Evolutionary conservation across 1,140 invertebrate genomes (phyloP), one percentile per base, ranked within the genome.

Genomic region (Gonatopus flavifemur): DNA sequence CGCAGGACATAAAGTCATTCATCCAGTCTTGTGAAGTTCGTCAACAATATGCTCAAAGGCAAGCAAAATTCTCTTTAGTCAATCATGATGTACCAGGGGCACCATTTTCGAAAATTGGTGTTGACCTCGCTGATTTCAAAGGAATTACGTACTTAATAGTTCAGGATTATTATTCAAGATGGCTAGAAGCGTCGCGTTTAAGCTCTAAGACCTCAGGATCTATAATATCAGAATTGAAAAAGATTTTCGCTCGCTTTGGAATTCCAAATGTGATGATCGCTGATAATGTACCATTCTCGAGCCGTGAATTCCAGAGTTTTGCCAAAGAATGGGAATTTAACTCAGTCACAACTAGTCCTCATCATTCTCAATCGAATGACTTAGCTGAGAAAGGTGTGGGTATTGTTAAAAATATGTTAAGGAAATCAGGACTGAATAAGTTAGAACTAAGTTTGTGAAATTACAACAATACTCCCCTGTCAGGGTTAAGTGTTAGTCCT

Each of bases 331-430:
- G 68, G 64, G 55, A 63, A 13, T 72, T 80, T 49, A 41, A 51
- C 1, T 61, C 74, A 33, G 39, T 62, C 12, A 77, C 69, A 0
- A 66, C 59, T 32, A 74, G 67, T 56, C 78, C 70, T 5, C 43
- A 53, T 18, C 76, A 74, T 45, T 63, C 70, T 4, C 54, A 61
- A 38, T 65, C 64, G 7, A 74, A 75, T 40, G 68, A 70, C 1
- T 37, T 72, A 10, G 68, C 64, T 1, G 68, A 72, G 51, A 60
- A 61, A 50, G 62, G 55, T 10, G 65, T 74, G 18, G n/a, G n/a
- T 31, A 30, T 41, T 22, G 31, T 31, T 5, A n/a, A n/a, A n/a
- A n/a, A n/a, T 22, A 2, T 15, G 25, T 12, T 22, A 16, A n/a
- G 31, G n/a, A 30, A 13, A 30, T 2, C 1, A 16, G 5, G 7